Percentiles rank a stretch among this genome's conserved stretches.
Evolutionary conservation across 2,797 vertebrate genomes (phyloP).

Genomic region (Alfaro cultratus): DNA sequence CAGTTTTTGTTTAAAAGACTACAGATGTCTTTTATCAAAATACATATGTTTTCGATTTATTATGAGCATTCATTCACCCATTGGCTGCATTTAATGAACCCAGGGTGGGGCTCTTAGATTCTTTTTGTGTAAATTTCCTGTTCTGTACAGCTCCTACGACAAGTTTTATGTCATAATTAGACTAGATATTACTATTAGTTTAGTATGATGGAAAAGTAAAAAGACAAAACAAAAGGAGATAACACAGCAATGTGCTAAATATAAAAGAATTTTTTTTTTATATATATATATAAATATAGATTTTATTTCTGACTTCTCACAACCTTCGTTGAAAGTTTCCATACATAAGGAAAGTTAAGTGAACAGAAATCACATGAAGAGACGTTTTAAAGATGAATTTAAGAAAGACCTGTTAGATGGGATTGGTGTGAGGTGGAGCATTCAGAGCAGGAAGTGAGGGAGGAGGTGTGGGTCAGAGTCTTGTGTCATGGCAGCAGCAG

Average conservation of each 20-base stretch:
- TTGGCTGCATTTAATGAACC: slow-evolving; percentile 61
- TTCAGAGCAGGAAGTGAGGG: slow-evolving; percentile 69
- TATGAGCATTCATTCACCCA: slow-evolving; percentile 56
- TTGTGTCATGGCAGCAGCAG: slow-evolving; percentile 48
- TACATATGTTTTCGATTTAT: slow-evolving; percentile 59
- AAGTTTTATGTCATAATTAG: slow-evolving; percentile 42
- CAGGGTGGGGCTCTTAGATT: slow-evolving; percentile 75
- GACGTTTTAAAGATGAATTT: slow-evolving; percentile 47
- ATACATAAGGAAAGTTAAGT: neutral
- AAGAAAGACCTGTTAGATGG: slow-evolving; percentile 55
- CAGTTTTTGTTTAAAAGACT: slow-evolving; percentile 18
- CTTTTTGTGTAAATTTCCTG: slow-evolving; percentile 60
- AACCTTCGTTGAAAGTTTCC: neutral
- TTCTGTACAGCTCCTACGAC: slow-evolving; percentile 47
- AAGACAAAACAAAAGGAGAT: neutral
- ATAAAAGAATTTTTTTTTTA: neutral
- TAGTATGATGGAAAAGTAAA: slow-evolving; percentile 33
- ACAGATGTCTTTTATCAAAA: neutral
- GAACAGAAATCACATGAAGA: slow-evolving; percentile 37
- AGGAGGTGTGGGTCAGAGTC: slow-evolving; percentile 49
- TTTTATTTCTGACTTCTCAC: slow-evolving; percentile 6
- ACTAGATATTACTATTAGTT: slow-evolving; percentile 40
- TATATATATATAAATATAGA: neutral
- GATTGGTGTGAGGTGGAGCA: slow-evolving; percentile 42
- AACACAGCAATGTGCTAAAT: slow-evolving; percentile 2